Conservation (phyloP, 2,888 invertebrate species). For the Tinea trinotella region DNA sequence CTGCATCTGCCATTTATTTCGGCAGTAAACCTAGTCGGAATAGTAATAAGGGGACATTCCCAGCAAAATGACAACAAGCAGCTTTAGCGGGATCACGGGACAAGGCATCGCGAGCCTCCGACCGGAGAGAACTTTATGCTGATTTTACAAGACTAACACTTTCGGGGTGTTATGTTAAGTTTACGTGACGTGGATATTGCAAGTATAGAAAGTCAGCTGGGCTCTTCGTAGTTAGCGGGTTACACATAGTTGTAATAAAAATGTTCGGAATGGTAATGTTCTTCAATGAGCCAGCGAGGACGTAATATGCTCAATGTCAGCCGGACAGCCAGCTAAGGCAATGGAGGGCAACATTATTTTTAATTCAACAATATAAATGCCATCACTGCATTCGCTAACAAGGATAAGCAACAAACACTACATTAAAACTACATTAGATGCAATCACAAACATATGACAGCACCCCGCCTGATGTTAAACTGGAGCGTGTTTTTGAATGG, state of each 20-base stretch:
- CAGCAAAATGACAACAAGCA: slow-evolving; percentile 1
- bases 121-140: neutral
- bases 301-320: slow-evolving; percentile 42
- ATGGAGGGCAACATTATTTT: slow-evolving; percentile 18
- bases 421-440: neutral
- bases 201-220: neutral
- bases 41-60: slow-evolving; percentile 2
- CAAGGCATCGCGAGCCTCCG: neutral
- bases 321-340: slow-evolving; percentile 51
- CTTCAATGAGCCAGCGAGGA: slow-evolving; percentile 44
- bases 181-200: neutral
- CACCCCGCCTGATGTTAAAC: too few relatives aligned
- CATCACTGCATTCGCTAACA: neutral
- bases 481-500: too few relatives aligned
- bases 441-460: too few relatives aligned
- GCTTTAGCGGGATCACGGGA: slow-evolving; percentile 2
- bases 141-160: neutral
- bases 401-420: neutral
- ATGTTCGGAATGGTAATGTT: slow-evolving; percentile 49
- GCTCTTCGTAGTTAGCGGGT: neutral
- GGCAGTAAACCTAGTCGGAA: slow-evolving; percentile 19
- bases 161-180: neutral
- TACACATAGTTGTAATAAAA: slow-evolving; percentile 21
- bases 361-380: neutral
- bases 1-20: slow-evolving; percentile 23